Base-by-base conservation (phyloP, 53 echinoderm and acorn worm species). In the Zoroaster sp. region DNA sequence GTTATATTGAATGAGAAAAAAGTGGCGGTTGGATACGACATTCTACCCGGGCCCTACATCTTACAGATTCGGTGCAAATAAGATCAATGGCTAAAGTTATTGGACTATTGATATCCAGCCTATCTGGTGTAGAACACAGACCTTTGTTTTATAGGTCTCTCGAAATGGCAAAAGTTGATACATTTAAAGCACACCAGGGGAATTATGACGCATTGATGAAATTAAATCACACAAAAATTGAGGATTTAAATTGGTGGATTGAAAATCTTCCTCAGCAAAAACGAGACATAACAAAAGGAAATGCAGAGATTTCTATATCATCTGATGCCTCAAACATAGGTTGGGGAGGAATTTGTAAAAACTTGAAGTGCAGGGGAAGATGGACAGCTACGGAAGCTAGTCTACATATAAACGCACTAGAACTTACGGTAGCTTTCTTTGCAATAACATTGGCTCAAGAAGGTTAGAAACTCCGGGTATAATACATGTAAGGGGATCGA, bases 231-330 rank as follows among this genome's bases (percentile, higher is more conserved):
- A 6, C 54, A 5, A 7, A 54, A 23, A 54, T 54, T 1, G 23
- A 77, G 11, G 88, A 88, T 35, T 35, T 88, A 11, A 68, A 36
- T 30, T 88, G 69, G 88, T 88, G 88, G 88, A 77, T 88, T 69
- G 77, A 78, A 31, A 66, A 88, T 35, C 41, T 88, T 44, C 69
- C 33, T 17, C 12, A 34, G 37, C 67, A 88, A 78, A 88, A 78
- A 66, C 41, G 77, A 37, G 5, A 21, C 44, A 83, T 83, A 23
- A 18, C 28, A 13, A 77, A 45, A 35, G n/a, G 37, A 11, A 88
- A 88, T 43, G 55, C 77, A 5, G 46, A 88, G 0, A 75, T 88
- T 6, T 23, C 69, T 25, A 36, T 88, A 17, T 65, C 88, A 28
- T 88, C 77, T 75, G 88, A 88, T 78, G 77, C 88, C 32, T 88